These are phyloP conservation scores for Andrena minutula DNA, from an alignment of 2,888 invertebrate species.

Conservation along the genomic window DNA sequence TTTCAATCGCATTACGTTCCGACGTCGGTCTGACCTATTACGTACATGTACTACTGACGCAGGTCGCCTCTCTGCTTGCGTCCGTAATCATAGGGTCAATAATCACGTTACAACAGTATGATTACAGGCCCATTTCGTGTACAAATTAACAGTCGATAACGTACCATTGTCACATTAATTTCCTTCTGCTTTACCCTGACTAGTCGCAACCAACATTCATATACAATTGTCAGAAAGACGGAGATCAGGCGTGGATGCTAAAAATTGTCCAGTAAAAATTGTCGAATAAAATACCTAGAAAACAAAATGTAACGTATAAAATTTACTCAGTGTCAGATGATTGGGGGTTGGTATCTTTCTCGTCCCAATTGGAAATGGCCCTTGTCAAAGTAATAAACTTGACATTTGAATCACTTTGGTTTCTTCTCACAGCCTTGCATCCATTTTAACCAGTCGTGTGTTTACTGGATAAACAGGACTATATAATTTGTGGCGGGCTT, in stretches of 20 bases:
- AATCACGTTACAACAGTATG: slow-evolving; percentile 19
- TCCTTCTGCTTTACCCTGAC: not conserved
- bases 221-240: not conserved
- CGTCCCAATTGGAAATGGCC: no score
- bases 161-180: not conserved
- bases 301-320: no score
- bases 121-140: slow-evolving; percentile 9
- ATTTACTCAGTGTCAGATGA: no score
- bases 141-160: not conserved
- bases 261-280: not conserved
- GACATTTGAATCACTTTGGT: no score
- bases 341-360: no score
- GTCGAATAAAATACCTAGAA: not conserved
- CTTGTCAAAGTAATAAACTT: no score
- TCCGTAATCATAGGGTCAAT: slow-evolving; percentile 37
- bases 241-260: not conserved
- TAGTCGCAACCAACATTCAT: not conserved
- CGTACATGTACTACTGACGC: slow-evolving; percentile 51
- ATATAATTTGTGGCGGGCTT: no score
- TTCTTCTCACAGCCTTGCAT: no score
- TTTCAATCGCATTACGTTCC: slow-evolving; percentile 30
- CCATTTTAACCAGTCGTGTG: no score
- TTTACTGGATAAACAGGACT: no score
- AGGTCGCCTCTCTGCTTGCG: slow-evolving; percentile 26
- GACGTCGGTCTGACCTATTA: slow-evolving; percentile 43